Base-by-base conservation (phyloP, 2,888 invertebrate genomes). In the Pandemis corylana region DNA sequence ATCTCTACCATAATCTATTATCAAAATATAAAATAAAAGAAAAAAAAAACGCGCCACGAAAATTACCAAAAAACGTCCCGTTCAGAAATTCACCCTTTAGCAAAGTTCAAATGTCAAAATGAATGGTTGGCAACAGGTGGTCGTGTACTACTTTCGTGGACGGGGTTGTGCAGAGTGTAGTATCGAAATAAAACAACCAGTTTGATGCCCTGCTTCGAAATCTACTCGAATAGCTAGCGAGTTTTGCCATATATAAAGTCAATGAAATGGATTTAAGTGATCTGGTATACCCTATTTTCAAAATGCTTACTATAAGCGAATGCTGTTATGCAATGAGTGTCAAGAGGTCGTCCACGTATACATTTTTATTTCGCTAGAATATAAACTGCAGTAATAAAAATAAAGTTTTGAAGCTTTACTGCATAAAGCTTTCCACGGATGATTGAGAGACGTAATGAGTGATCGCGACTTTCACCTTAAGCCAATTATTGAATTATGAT, bases 61-160 rank as follows among this genome's bases (percentile, higher is more conserved):
- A n/a, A n/a, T n/a, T n/a, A n/a, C n/a, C n/a, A n/a, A n/a, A n/a
- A n/a, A n/a, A n/a, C n/a, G n/a, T n/a, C n/a, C n/a, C n/a, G n/a
- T n/a, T n/a, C n/a, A n/a, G n/a, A n/a, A n/a, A n/a, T n/a, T n/a
- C n/a, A n/a, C n/a, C n/a, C n/a, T n/a, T n/a, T 51, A 41, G 42
- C 51, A 2, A 66, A 74, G 74, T 61, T 74, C 74, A 74, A 69
- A 69, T 69, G 69, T 73, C 73, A 69, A 59, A 42, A 15, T 46
- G 44, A 56, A 10, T 56, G 42, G 12, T 53, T 36, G 56, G 62
- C 10, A 67, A 72, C 67, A 72, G 46, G 73, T 72, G 66, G 42
- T 67, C 7, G 62, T 53, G 74, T 66, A 65, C 74, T 53, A 74
- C 69, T 70, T 74, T 74, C 42, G 4, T 49, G 69, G 49, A 66